Evolutionary conservation across 1,140 invertebrate genomes (phyloP).

Genomic region (Bombus confusus): DNA sequence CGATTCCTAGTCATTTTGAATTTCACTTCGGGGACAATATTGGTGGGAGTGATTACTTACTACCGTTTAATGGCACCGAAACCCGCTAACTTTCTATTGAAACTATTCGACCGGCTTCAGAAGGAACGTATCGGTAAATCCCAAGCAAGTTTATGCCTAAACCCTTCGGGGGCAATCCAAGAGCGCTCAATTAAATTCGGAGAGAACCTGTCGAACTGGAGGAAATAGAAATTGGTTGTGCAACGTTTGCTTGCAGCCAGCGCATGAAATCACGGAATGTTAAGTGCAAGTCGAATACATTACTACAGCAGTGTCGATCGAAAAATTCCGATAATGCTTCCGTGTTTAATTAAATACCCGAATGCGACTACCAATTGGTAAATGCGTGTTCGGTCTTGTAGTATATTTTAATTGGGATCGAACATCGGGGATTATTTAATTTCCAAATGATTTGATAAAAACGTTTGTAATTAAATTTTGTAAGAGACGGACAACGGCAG

Average conservation of each 20-base stretch:
- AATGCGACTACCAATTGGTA: not conserved
- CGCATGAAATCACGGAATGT: not conserved
- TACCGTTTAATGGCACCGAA: constrained; percentile 17
- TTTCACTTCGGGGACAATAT: not conserved
- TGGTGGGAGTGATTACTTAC: constrained; percentile 11
- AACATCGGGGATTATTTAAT: not conserved
- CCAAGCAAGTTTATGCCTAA: constrained; percentile 26
- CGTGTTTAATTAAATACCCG: not conserved
- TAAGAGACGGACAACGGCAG: not conserved
- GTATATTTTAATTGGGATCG: not conserved
- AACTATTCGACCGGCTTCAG: constrained; percentile 10
- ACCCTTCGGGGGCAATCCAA: constrained; percentile 1
- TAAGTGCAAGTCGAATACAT: not conserved
- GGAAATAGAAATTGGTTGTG: constrained; percentile 6
- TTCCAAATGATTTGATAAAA: not conserved
- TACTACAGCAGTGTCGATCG: not conserved
- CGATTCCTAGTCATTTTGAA: not conserved
- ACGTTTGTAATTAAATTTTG: not conserved
- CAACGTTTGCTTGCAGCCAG: not conserved
- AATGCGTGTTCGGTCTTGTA: not conserved
- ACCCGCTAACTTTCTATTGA: constrained; percentile 19
- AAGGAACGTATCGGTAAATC: constrained; percentile 33
- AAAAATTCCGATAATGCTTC: not conserved
- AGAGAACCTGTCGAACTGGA: constrained; percentile 7
- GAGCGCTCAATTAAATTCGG: constrained; percentile 38